A percentile compares a stretch with the other conserved stretches of the same genome.
phyloP scores from a whole-genome alignment of 1,140 invertebrate genomes.

The Bombus turneri region DNA sequence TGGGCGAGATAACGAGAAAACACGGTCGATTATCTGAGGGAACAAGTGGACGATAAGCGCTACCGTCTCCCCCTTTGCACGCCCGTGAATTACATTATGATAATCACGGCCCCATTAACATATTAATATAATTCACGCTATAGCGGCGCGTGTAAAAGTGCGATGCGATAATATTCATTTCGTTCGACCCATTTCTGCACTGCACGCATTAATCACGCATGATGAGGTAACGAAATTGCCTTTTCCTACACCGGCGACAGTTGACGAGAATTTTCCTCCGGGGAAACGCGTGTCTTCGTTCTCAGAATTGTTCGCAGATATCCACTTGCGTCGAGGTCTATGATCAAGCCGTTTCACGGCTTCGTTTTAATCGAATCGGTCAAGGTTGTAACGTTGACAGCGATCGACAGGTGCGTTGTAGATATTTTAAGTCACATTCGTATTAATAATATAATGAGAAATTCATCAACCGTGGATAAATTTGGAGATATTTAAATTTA shows the following conservation, averaged over 20 bases:
- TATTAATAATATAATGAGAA: no score
- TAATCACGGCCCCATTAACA: slow-evolving; percentile 49
- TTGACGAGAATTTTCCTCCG: slow-evolving; percentile 10
- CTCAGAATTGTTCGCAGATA: background rate
- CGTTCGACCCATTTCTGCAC: slow-evolving; percentile 43
- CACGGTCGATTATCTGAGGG: slow-evolving; percentile 64
- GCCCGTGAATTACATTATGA: slow-evolving; percentile 48
- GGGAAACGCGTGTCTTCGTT: background rate
- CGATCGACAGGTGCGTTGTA: no score
- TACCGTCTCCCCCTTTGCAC: background rate
- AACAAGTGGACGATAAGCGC: slow-evolving; percentile 62
- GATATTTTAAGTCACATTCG: no score
- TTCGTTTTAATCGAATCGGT: background rate
- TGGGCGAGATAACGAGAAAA: slow-evolving; percentile 52
- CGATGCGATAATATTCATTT: slow-evolving; percentile 52
- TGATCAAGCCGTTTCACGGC: background rate
- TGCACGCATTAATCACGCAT: slow-evolving; percentile 40
- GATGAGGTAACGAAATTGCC: slow-evolving; percentile 39
- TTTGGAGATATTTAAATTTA: no score
- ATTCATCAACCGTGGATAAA: no score
- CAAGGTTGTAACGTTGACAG: no score
- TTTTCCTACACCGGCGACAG: background rate
- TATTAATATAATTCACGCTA: slow-evolving; percentile 43
- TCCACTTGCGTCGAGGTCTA: background rate
- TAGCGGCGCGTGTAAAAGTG: slow-evolving; percentile 43